phyloP scores from a whole-genome alignment of 2,113 vertebrate genomes.

The Penelope pileata region DNA sequence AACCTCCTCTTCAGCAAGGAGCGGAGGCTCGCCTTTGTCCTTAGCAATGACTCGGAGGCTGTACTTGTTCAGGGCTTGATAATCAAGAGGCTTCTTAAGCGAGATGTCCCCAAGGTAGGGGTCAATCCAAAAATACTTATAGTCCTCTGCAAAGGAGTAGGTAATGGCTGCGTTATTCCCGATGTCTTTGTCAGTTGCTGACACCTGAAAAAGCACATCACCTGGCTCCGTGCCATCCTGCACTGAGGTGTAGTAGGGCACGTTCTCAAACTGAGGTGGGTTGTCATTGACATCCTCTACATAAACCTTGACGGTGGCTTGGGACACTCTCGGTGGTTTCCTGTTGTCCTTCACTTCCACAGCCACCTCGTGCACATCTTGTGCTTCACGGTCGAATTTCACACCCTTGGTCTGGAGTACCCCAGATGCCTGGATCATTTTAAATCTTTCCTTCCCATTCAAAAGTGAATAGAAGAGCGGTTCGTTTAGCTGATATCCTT shows the following conservation, averaged over 20 bases:
- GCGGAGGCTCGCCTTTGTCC: slow-evolving; percentile 86
- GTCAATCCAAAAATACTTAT: slow-evolving; percentile 91
- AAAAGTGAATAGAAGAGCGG: slow-evolving; percentile 85
- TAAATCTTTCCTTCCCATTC: slow-evolving; percentile 85
- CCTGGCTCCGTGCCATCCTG: slow-evolving; percentile 90
- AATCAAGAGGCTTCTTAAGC: slow-evolving; percentile 89
- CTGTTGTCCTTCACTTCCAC: slow-evolving; percentile 88
- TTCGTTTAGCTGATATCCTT: slow-evolving; percentile 87
- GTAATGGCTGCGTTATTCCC: slow-evolving; percentile 85
- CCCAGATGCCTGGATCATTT: slow-evolving; percentile 84
- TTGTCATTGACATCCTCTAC: slow-evolving; percentile 94
- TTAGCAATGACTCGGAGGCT: slow-evolving; percentile 84
- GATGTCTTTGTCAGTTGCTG: slow-evolving; percentile 86
- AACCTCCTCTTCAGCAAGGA: slow-evolving; percentile 81
- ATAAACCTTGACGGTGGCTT: slow-evolving; percentile 84
- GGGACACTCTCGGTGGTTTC: slow-evolving; percentile 83
- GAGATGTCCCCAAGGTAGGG: slow-evolving; percentile 91
- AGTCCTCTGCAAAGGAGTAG: slow-evolving; percentile 88
- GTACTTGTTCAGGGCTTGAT: slow-evolving; percentile 91
- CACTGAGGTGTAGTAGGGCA: slow-evolving; percentile 87
- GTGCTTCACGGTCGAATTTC: slow-evolving; percentile 87
- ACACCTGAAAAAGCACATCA: slow-evolving; percentile 92
- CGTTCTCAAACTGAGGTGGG: slow-evolving; percentile 85
- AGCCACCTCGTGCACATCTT: slow-evolving; percentile 81
- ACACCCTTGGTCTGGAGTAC: slow-evolving; percentile 87